These are phyloP conservation scores for Parazoanthus atlanticus DNA, from an alignment of 92 coral and sea anemone species.

Conservation along the genomic window DNA sequence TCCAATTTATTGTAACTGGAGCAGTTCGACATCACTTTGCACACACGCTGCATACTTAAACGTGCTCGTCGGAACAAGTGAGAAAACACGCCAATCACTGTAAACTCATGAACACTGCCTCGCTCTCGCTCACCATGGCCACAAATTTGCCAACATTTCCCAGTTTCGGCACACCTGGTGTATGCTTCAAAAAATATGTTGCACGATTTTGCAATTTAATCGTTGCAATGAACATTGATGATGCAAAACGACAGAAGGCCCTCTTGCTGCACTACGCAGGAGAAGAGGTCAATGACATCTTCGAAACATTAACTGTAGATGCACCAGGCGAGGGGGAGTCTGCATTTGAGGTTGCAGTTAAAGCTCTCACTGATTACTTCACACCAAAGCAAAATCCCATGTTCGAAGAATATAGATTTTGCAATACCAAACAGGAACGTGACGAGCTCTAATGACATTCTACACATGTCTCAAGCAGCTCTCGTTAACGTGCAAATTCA, in stretches of 20 bases:
- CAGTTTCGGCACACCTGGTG: not conserved
- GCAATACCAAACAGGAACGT: slow-evolving; percentile 1
- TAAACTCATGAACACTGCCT: no score
- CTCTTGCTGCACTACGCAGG: slow-evolving; percentile 62
- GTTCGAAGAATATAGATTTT: slow-evolving; percentile 23
- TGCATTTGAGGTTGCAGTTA: not conserved
- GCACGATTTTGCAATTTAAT: slow-evolving; percentile 62
- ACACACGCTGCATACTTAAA: no score
- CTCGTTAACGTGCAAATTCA: slow-evolving; percentile 33
- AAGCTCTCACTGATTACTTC: slow-evolving; percentile 18
- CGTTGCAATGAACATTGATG: slow-evolving; percentile 48
- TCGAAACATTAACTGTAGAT: slow-evolving; percentile 28
- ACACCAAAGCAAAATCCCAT: slow-evolving; percentile 21
- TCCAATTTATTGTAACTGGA: no score
- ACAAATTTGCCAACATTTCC: no score
- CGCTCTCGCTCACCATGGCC: no score
- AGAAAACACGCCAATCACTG: no score
- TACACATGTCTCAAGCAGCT: slow-evolving; percentile 36
- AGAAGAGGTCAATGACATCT: slow-evolving; percentile 63
- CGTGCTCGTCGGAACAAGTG: no score
- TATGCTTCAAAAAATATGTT: slow-evolving; percentile 58
- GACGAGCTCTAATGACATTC: slow-evolving; percentile 15
- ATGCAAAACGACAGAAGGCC: slow-evolving; percentile 50
- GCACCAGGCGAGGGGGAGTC: slow-evolving; percentile 6
- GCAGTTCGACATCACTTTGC: no score